Evolutionary conservation across 2,797 vertebrate species (phyloP), one percentile per base, ranked within the genome.

Genomic region (Notamacropus eugenii): DNA sequence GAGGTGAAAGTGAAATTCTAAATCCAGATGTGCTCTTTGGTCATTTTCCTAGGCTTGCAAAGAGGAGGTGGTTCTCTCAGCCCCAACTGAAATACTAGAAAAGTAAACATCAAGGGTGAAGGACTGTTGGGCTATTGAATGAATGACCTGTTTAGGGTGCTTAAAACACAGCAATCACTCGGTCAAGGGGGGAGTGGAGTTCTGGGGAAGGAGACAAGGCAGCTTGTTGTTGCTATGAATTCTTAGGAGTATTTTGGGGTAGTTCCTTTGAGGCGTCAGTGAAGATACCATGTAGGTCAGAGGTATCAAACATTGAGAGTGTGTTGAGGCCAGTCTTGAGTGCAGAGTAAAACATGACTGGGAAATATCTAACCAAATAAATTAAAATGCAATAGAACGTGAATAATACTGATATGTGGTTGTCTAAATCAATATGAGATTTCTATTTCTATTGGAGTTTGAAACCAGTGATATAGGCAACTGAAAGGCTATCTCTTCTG

Each of bases 21-120:
- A 97, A 98, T 98, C 98, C 98, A 98, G 98, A 98, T 99, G 98
- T 98, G 98, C 97, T 98, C 96, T 97, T 98, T 98, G 97, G 58
- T 98, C 98, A 98, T 97, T 96, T 10, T 74, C 54, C 54, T 97
- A 98, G 95, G 87, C 58, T 62, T 98, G 97, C 92, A 97, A 97
- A 97, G 98, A 98, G 98, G 95, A 98, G 98, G 96, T 96, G 96
- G 97, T 96, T 97, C 94, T 98, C 97, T 98, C 98, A 97, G 98
- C 97, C 97, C 97, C 96, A 95, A 93, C 95, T 98, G 94, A 98
- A 98, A 98, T 93, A 94, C 96, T 98, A 98, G 95, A 98, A 98
- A 98, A 96, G 96, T 93, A 98, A 97, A 95, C 98, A 97, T 93
- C 91, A 96, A 93, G 96, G 98, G 98, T 98, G 97, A 97, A 87